Evolutionary conservation across 2,888 invertebrate genomes (phyloP), one percentile per base, ranked within the genome.

Genomic region (Chymomyza amoena): DNA sequence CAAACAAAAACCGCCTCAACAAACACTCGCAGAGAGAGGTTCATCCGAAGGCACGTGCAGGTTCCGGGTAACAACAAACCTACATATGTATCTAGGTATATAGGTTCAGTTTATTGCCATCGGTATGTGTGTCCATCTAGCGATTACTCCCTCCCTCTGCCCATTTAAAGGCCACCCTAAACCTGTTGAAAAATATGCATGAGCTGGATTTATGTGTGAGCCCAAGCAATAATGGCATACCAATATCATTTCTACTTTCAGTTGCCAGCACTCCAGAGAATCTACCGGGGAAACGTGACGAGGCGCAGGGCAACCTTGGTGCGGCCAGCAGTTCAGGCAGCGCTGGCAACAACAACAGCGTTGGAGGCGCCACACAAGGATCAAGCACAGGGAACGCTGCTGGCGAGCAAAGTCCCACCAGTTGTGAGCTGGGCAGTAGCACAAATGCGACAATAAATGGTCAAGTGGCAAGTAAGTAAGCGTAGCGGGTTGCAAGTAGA

Each of bases 211-310:
- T 28, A 28, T 15, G n/a, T 59, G 25, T n/a, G 68, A 57, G 32
- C 20, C 6, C 16, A 15, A 59, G 32, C 28, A 59, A 20, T 25
- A 59, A 36, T 61, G 39, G 45, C 25, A 61, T 45, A 61, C n/a
- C 20, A 59, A 25, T 84, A 32, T 75, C 50, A 61, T 66, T 79
- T 66, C 69, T 91, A 91, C 91, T 95, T 95, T 69, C 94, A 96
- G 96, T 96, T 93, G 96, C 96, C 92, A 96, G 96, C 92, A 96
- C 96, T 80, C 96, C 96, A 83, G 96, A 96, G 91, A 93, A 94
- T 91, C 91, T 93, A 80, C 91, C 93, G 91, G 74, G 70, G 45
- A 89, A 93, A 81, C 93, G 93, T 90, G 94, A 94, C 90, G 94
- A 94, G 90, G 92, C 20, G 6, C 18, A 57, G 57, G 6, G 76